These are phyloP conservation scores for Andrena trimmerana DNA, from an alignment of 2,888 invertebrate species.

Conservation along the genomic window DNA sequence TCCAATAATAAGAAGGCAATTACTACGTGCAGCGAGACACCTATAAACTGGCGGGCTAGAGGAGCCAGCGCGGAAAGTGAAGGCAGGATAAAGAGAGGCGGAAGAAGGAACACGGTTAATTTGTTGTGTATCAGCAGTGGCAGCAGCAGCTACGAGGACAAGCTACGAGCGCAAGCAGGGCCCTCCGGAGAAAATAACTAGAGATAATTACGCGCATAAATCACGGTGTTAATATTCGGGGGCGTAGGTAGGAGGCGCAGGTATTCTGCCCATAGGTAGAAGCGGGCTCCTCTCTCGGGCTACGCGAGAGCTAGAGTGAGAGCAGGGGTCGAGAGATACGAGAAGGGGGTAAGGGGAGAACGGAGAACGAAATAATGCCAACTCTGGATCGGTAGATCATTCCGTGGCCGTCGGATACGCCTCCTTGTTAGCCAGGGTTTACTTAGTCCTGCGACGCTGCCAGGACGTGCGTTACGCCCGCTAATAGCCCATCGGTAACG, in stretches of 20 bases:
- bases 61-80: constrained; percentile 29
- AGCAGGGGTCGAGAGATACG: neutral
- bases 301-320: constrained; percentile 23
- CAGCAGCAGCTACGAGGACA: constrained; percentile 71
- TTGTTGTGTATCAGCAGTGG: constrained; percentile 79
- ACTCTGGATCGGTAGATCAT: constrained; percentile 83
- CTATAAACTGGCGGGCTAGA: constrained; percentile 69
- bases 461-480: constrained; percentile 83
- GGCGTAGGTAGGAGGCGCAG: constrained; percentile 81
- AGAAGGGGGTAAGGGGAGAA: neutral
- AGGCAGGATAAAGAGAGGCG: constrained; percentile 49
- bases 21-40: constrained; percentile 72
- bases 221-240: constrained; percentile 84
- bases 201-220: constrained; percentile 85
- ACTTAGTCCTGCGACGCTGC: constrained; percentile 80
- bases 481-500: constrained; percentile 84
- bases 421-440: constrained; percentile 84
- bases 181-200: constrained; percentile 80
- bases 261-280: constrained; percentile 67
- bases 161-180: constrained; percentile 62
- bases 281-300: constrained; percentile 34
- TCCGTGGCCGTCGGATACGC: constrained; percentile 80
- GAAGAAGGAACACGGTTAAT: constrained; percentile 77
- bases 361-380: constrained; percentile 72
- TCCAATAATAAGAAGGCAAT: constrained; percentile 61